Evolutionary conservation across 64 coral and sea anemone genomes (phyloP), one percentile per base, ranked within the genome.

Genomic region (Montipora cactus): DNA sequence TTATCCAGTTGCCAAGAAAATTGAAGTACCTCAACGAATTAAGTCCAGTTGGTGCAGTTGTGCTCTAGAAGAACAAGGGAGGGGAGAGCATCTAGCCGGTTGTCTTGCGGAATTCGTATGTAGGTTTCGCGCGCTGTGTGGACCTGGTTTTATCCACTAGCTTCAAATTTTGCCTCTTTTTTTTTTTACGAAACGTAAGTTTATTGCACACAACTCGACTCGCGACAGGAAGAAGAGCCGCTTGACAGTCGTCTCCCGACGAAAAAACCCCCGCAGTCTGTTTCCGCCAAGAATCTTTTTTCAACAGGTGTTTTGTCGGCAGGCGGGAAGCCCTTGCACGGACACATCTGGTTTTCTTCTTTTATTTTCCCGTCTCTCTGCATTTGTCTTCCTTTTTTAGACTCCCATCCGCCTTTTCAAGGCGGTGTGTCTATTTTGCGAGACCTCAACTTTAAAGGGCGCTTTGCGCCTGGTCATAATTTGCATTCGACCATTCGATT

Each of bases 261-360:
- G 8, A 78, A 46, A 59, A 49, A 0, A 50, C 8, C 48, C 2
- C 45, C 21, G 22, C 52, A 25, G 5, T 81, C 8, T 3, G 23
- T 59, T n/a, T 4, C 52, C 51, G 23, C 21, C 13, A 21, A 10
- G 79, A 5, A 6, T 6, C 7, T 57, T 57, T 57, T 47, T 84
- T 48, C 45, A 8, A 44, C 81, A 84, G 59, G 81, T 84, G 81
- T 15, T 68, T 19, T 68, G 13, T 46, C 62, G 46, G 47, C 64
- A 45, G 48, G 66, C 82, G 44, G 82, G 82, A n/a, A 44, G 59
- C 55, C 81, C 67, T 84, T 84, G 81, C n/a, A 67, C 28, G 0
- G 46, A 5, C 18, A 15, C 47, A 14, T 45, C 46, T 15, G 6
- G 11, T 58, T 44, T 62, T 15, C 57, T 62, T 28, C 21, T 78